Evolutionary conservation across 2,888 invertebrate species (phyloP), one percentile per base, ranked within the genome.

Genomic region (Megalurothrips usitatus): DNA sequence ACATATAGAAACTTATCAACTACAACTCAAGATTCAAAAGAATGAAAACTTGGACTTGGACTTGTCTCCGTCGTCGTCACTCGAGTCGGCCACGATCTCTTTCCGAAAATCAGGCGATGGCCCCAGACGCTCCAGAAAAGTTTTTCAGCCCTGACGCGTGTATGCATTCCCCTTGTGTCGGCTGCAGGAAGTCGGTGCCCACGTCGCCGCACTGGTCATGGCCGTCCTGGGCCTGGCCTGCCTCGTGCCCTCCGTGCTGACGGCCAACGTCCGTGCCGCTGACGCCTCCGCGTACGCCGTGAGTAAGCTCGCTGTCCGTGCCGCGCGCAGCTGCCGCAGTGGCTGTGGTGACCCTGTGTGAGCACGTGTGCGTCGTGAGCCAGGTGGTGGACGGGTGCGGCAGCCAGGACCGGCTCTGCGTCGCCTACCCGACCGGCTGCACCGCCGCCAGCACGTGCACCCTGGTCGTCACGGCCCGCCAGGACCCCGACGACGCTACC

Each of bases 381-480:
- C 58, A 58, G 58, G 58, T 58, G 17, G 12, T 75, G 9, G 68
- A 75, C 0, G 68, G 68, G 23, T 75, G 68, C 23, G 68, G 68
- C 68, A 26, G 11, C 68, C 10, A 0, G 23, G 68, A 75, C 68
- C 68, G 68, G 23, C 68, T 75, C 23, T 75, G 68, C 68, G 23
- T 75, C 23, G 68, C 68, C 68, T 75, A 26, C 68, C 68, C 68
- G 23, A 12, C n/a, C 68, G 26, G 26, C 68, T 75, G 68, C 68
- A 26, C 12, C 68, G 26, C 68, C 68, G 23, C 1, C 26, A 23
- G 26, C 23, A 75, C 26, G 23, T 75, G 68, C 68, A 75, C 68
- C 26, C 23, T 26, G 26, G 1, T 26, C 23, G 68, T 9, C 26
- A 75, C 68, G 23, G 68, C 23, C 26, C 23, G 11, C 68, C 0